phyloP scores from a whole-genome alignment of 2,888 invertebrate species.

The Psylliodes chrysocephalus region DNA sequence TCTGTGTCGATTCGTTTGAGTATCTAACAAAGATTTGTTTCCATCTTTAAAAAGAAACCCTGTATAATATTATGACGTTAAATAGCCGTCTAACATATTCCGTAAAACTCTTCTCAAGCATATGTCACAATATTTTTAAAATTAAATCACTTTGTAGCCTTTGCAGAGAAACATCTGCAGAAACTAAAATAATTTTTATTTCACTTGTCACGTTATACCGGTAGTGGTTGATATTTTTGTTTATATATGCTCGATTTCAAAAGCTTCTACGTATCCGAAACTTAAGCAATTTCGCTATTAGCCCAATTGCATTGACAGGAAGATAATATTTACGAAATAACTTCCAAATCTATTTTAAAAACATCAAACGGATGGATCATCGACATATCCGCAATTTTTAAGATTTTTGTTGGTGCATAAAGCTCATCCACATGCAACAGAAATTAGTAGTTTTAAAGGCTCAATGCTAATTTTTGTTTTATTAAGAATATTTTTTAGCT shows the following conservation, averaged over 20 bases:
- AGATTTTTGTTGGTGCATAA: neutral
- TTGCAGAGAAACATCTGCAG: too few species aligned
- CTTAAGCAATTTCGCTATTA: neutral
- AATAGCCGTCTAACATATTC: too few species aligned
- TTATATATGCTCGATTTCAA: neutral
- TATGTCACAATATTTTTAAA: too few species aligned
- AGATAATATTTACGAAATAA: constrained; percentile 1
- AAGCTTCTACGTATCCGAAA: neutral
- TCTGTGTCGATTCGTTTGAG: too few species aligned
- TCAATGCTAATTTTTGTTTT: too few species aligned
- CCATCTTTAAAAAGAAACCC: too few species aligned
- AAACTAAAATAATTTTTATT: too few species aligned
- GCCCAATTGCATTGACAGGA: neutral
- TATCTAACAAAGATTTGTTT: too few species aligned
- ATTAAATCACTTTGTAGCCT: too few species aligned
- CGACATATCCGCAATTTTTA: neutral
- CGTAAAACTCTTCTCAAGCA: too few species aligned
- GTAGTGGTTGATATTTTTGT: neutral
- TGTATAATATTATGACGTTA: too few species aligned
- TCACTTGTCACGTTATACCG: neutral
- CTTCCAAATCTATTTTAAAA: neutral
- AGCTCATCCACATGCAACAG: neutral
- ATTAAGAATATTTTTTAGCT: too few species aligned
- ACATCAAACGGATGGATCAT: neutral
- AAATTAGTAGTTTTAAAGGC: neutral